Evolutionary conservation across 2,888 invertebrate genomes (phyloP), one percentile per base, ranked within the genome.

Genomic region (Aelia acuminata): DNA sequence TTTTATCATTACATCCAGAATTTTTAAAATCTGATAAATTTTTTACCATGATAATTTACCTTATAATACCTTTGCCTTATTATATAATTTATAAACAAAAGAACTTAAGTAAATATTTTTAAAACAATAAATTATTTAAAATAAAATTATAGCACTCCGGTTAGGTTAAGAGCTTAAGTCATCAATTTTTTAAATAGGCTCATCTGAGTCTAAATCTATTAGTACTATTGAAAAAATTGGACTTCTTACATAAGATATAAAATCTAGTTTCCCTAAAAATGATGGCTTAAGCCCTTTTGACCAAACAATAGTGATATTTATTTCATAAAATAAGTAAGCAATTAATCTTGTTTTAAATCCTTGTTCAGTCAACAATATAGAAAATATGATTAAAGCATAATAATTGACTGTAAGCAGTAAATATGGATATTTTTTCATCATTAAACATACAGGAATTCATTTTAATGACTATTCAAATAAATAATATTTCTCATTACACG

Each of bases 371-470:
- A 26, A 57, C 3, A 57, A 26, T 57, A 13, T 57, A 13, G 2
- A 57, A 57, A 10, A 57, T 3, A 13, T 13, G 13, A 26, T 26
- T 7, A 22, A 26, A 57, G 13, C 11, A 26, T 57, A n/a, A 57
- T 57, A 57, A 57, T 57, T 57, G 57, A 57, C 57, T 57, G 26
- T 57, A 26, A 57, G 26, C 57, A 57, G 57, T 11, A 57, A 57
- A 57, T 11, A 11, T 26, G 13, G 13, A 26, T 4, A 26, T 57
- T 57, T 57, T 0, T 57, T 57, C 13, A 26, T 26, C 26, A 57
- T 26, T 11, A 53, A 53, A 13, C 7, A 57, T 57, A 26, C 57
- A 57, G 2, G 11, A 57, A 26, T 57, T 57, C 4, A 11, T 26
- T 57, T 57, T 57, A 3, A 57, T 26, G 57, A 57, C 26, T 57